Evolutionary conservation across 2,113 vertebrate genomes (phyloP), one percentile per base, ranked within the genome.

Genomic region (Apteryx owenii): DNA sequence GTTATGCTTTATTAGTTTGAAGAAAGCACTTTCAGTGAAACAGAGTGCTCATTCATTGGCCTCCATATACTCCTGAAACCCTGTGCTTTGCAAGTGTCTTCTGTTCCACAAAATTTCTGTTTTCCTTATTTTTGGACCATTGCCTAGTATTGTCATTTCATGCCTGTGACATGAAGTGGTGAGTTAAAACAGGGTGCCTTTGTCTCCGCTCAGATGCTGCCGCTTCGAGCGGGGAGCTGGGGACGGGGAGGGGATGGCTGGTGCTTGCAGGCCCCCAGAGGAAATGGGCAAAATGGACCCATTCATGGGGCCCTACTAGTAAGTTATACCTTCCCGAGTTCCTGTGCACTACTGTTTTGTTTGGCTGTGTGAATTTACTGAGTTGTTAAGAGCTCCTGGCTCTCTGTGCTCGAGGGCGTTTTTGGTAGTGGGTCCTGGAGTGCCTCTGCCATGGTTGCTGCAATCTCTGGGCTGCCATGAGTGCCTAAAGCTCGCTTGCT

Each of bases 381-480:
- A 40, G 56, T 60, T 46, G 56, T 13, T 2, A 28, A 31, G 23
- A 54, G 36, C 28, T 61, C n/a, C 58, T 50, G 29, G 9, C 66
- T 89, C 19, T 76, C 2, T 1, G 28, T 54, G 20, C 40, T 85
- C 3, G 8, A 40, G 44, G 46, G 6, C 71, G 14, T 64, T 77
- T 78, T 64, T 42, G 19, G 17, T 53, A 14, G 82, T 7, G 54
- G 77, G 65, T 50, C 31, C 40, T 79, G 51, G 48, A 62, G 13
- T 51, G 38, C n/a, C 23, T 66, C 22, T 1, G 1, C 73, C 18
- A 5, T 61, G 17, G 71, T 42, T 28, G 22, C 19, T 18, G 14
- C 0, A 0, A 26, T 50, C 42, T 44, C 19, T 1, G 6, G 40
- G 21, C 46, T 29, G 51, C 20, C 26, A 0, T 53, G 54, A 48